phyloP scores from a whole-genome alignment of 2,113 vertebrate genomes.

The Scomber japonicus region DNA sequence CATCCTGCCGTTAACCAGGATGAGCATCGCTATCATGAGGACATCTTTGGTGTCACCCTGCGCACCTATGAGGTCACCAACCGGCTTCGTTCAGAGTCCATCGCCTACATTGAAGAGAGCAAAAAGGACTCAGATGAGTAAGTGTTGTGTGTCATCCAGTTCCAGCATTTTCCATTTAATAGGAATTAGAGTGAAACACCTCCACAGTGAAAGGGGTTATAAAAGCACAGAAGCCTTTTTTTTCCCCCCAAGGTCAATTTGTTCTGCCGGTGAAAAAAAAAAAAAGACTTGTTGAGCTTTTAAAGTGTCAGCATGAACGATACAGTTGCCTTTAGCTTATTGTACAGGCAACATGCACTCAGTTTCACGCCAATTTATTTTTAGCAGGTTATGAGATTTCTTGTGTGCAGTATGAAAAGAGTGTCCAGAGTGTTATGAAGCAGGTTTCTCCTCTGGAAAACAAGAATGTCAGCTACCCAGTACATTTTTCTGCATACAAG shows the following conservation, averaged over 20 bases:
- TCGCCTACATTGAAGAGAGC: conserved; percentile 98
- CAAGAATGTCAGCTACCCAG: not conserved
- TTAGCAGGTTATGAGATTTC: not conserved
- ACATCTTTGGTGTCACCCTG: conserved; percentile 98
- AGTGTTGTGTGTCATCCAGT: conserved; percentile 64
- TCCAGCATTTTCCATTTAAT: not conserved
- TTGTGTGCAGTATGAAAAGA: not conserved
- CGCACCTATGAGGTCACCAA: conserved; percentile 98
- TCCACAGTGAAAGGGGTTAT: no score
- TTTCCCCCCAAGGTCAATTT: not conserved
- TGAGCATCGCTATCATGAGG: conserved; percentile 97
- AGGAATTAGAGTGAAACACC: no score
- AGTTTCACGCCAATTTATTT: not conserved
- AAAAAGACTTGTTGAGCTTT: not conserved
- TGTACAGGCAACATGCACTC: no score
- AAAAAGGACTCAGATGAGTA: conserved; percentile 98
- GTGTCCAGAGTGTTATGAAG: no score
- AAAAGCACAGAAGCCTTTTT: not conserved
- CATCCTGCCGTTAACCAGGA: conserved; percentile 83
- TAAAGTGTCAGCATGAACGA: not conserved
- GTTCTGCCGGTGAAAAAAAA: no score
- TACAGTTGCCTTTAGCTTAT: no score
- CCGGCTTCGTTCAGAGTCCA: conserved; percentile 97
- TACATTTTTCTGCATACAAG: conserved; percentile 1
- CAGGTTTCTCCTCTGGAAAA: no score